phyloP scores from a whole-genome alignment of 2,888 invertebrate genomes.

The Plusia festucae region DNA sequence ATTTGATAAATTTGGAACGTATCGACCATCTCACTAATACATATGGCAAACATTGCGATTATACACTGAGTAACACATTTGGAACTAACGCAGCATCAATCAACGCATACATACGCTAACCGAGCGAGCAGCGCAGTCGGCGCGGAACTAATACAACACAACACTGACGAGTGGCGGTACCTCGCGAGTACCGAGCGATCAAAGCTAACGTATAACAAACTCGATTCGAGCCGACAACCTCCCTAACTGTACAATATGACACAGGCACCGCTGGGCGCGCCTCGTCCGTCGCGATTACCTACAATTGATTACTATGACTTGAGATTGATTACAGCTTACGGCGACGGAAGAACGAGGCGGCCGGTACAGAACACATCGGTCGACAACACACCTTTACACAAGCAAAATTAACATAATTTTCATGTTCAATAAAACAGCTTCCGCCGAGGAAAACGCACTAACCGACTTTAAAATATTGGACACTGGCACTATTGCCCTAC shows the following conservation, averaged over 20 bases:
- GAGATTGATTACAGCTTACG: slow-evolving; percentile 35
- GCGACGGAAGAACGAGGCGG: slow-evolving; percentile 47
- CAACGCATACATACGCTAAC: slow-evolving; percentile 57
- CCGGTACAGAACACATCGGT: slow-evolving; percentile 56
- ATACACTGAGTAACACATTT: slow-evolving; percentile 64
- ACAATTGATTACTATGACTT: slow-evolving; percentile 64
- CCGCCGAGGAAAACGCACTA: slow-evolving; percentile 71
- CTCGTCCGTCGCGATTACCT: slow-evolving; percentile 51
- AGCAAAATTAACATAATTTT: slow-evolving; percentile 64
- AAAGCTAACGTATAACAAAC: slow-evolving; percentile 65
- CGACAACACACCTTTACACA: slow-evolving; percentile 63
- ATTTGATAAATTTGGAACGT: slow-evolving; percentile 76
- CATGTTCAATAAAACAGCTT: slow-evolving; percentile 61
- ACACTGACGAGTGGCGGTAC: slow-evolving; percentile 46
- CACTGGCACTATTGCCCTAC: slow-evolving; percentile 80
- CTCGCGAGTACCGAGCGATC: slow-evolving; percentile 60
- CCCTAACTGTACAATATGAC: slow-evolving; percentile 74
- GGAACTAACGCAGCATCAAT: slow-evolving; percentile 62
- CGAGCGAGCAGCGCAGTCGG: slow-evolving; percentile 63
- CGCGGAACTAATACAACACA: slow-evolving; percentile 68
- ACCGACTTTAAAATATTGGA: slow-evolving; percentile 74
- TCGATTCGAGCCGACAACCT: slow-evolving; percentile 74
- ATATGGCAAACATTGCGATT: slow-evolving; percentile 84
- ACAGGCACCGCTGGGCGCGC: slow-evolving; percentile 63
- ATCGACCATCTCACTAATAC: slow-evolving; percentile 86